A percentile compares a stretch with the other conserved stretches of the same genome.
phyloP scores from a whole-genome alignment of 2,888 invertebrate genomes.

The Andrena flavipes region DNA sequence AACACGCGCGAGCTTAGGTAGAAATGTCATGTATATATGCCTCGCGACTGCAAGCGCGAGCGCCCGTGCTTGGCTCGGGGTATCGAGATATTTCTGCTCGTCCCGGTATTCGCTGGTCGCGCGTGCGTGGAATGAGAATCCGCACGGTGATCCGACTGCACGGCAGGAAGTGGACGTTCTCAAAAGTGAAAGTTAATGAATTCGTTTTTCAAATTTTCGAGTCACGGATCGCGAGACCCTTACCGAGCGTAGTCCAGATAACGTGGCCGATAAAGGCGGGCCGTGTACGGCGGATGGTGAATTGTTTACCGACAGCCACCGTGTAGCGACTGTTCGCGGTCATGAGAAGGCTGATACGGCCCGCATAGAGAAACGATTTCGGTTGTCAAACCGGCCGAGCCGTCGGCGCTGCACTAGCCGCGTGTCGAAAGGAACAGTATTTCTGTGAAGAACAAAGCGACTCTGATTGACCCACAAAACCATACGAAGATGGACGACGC shows the following conservation, averaged over 20 bases:
- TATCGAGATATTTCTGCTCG: conserved; percentile 1
- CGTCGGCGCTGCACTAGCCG: background rate
- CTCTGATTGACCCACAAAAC: background rate
- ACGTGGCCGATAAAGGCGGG: background rate
- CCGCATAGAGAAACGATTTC: conserved; percentile 19
- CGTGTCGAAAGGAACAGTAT: background rate
- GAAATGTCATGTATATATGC: conserved; percentile 29
- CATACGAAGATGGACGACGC: background rate
- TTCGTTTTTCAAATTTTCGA: conserved; percentile 42
- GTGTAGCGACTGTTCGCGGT: background rate
- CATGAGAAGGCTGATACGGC: background rate
- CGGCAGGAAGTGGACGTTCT: conserved; percentile 31
- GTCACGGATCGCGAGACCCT: conserved; percentile 25
- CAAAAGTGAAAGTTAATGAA: conserved; percentile 44
- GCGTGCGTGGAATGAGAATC: conserved; percentile 37
- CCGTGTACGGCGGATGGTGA: background rate
- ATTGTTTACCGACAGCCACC: background rate
- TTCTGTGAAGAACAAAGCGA: background rate
- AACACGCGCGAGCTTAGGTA: conserved; percentile 3
- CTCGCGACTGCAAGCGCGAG: conserved; percentile 4
- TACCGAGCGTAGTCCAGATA: background rate
- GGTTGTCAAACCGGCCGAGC: conserved; percentile 6
- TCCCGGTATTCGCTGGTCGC: conserved; percentile 6
- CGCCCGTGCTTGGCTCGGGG: background rate
- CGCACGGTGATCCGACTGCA: conserved; percentile 4